Evolutionary conservation across 2,797 vertebrate genomes (phyloP).

Genomic region (Spinibarbus caldwelli): DNA sequence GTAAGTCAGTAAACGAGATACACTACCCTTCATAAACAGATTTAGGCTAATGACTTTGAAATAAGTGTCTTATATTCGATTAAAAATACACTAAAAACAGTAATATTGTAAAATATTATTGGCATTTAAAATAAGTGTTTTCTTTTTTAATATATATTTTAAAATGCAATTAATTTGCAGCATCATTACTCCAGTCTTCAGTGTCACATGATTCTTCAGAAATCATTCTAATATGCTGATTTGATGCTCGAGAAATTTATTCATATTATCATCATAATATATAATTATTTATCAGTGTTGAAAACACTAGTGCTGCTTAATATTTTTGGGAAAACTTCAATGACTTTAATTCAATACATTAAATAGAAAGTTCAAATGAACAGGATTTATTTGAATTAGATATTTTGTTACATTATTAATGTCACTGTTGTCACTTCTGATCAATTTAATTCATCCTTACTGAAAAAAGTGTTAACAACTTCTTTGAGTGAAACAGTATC

Average conservation of each 20-base stretch:
- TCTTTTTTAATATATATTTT: too few relatives aligned
- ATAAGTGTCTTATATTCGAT: not conserved
- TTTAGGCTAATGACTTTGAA: not conserved
- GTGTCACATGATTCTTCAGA: not conserved
- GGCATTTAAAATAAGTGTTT: not conserved
- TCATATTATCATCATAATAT: not conserved
- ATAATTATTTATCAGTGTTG: not conserved
- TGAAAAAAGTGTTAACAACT: not conserved
- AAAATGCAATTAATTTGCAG: too few relatives aligned
- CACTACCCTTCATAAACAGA: too few relatives aligned
- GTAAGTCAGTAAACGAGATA: not conserved
- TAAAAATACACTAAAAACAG: not conserved
- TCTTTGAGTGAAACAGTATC: not conserved
- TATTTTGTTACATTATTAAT: too few relatives aligned
- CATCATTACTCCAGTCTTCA: not conserved
- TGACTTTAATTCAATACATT: not conserved
- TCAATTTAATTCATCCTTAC: not conserved
- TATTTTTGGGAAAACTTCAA: not conserved
- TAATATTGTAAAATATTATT: not conserved
- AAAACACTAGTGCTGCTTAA: not conserved
- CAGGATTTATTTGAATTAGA: too few relatives aligned
- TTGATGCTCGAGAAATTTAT: not conserved
- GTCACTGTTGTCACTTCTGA: too few relatives aligned
- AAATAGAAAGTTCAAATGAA: not conserved
- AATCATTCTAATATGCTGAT: not conserved